Evolutionary conservation across 2,888 invertebrate species (phyloP).

Genomic region (Terebella lapidaria): DNA sequence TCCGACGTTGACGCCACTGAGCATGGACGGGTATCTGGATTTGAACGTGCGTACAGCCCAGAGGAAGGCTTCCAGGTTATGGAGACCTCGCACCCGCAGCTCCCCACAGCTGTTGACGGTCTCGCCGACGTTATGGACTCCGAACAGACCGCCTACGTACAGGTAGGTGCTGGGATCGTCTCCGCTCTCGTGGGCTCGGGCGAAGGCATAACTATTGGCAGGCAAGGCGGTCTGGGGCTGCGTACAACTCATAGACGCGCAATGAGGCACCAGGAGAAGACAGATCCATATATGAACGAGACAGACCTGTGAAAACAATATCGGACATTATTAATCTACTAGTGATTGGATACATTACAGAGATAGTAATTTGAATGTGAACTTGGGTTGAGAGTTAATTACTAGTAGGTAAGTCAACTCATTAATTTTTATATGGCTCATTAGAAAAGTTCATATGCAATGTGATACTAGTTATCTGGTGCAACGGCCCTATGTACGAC

Average conservation of each 20-base stretch:
- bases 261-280: too few species aligned
- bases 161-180: slow-evolving; percentile 26
- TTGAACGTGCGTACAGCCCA: slow-evolving; percentile 43
- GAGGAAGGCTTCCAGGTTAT: slow-evolving; percentile 50
- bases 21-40: not conserved
- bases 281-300: too few species aligned
- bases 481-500: too few species aligned
- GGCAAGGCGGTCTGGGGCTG: not conserved
- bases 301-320: too few species aligned
- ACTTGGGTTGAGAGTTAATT: too few species aligned
- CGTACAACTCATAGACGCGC: not conserved
- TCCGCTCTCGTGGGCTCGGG: not conserved
- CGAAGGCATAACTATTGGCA: slow-evolving; percentile 1
- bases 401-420: too few species aligned
- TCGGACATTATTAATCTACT: too few species aligned
- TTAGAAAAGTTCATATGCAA: too few species aligned
- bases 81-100: slow-evolving; percentile 33
- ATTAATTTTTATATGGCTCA: too few species aligned
- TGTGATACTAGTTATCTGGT: too few species aligned
- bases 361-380: too few species aligned
- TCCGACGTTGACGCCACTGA: slow-evolving; percentile 25
- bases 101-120: slow-evolving; percentile 31
- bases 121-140: slow-evolving; percentile 29
- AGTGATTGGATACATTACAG: too few species aligned
- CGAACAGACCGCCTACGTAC: slow-evolving; percentile 42